A percentile compares a stretch with the other conserved stretches of the same genome.
Conservation (phyloP, 2,797 vertebrate genomes). For the Tinamus major region DNA sequence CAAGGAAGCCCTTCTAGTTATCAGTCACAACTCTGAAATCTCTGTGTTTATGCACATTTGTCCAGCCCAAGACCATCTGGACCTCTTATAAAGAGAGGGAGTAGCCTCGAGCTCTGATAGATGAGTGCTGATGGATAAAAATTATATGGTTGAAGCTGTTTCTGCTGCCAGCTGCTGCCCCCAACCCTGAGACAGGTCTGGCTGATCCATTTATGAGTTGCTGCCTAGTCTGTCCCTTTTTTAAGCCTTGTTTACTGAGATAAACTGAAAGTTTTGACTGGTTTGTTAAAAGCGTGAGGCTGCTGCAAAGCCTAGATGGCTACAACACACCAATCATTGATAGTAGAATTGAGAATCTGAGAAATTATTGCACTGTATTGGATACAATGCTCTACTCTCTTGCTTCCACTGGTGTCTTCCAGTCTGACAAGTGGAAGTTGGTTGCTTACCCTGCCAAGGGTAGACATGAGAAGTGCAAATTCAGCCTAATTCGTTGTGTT, state of each 20-base stretch:
- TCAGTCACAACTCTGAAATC: accelerated
- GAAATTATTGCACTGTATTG: not conserved
- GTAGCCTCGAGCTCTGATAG: not conserved
- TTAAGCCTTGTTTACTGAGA: constrained; percentile 3
- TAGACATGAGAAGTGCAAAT: not conserved
- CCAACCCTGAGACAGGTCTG: constrained; percentile 1
- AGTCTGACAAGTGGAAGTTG: not conserved
- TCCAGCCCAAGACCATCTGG: not conserved
- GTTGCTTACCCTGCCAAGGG: not conserved
- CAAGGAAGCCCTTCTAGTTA: not conserved
- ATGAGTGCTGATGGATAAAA: not conserved
- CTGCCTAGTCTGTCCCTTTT: not conserved
- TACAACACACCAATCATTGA: not conserved
- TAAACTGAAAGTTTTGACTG: not conserved
- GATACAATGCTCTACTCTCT: not conserved
- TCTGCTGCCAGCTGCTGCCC: not conserved
- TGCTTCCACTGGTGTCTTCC: not conserved
- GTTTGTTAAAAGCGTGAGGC: not conserved
- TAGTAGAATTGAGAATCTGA: not conserved
- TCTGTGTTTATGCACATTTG: accelerated
- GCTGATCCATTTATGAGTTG: not conserved
- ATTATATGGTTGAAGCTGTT: not conserved
- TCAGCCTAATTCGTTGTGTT: not conserved
- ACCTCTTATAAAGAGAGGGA: not conserved
- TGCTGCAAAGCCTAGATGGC: not conserved